These are phyloP conservation scores for Dinocampus coccinellae DNA, from an alignment of 2,888 invertebrate species.

Conservation along the genomic window DNA sequence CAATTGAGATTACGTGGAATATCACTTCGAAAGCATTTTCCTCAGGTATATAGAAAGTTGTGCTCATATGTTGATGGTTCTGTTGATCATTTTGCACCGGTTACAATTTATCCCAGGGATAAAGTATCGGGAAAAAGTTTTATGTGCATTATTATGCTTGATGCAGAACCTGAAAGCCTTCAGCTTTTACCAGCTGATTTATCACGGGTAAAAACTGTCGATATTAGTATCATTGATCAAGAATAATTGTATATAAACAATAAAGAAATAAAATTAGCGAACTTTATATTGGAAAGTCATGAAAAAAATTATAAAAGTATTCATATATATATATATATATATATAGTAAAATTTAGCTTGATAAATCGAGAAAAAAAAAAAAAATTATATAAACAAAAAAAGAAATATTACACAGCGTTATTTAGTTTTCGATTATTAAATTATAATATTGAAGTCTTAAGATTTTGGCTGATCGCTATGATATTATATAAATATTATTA, in stretches of 20 bases:
- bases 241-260: conserved; percentile 56
- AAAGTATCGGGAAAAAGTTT: conserved; percentile 85
- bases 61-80: conserved; percentile 85
- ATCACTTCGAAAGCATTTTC: conserved; percentile 85
- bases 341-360: neutral
- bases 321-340: conserved; percentile 3
- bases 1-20: conserved; percentile 87
- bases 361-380: neutral
- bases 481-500: neutral
- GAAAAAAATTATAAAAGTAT: neutral
- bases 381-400: no score
- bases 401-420: neutral
- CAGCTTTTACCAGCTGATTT: conserved; percentile 75
- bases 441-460: neutral
- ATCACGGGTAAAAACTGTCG: conserved; percentile 74
- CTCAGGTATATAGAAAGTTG: conserved; percentile 86
- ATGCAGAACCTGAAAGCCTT: conserved; percentile 77
- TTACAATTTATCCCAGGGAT: conserved; percentile 89
- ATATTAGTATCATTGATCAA: conserved; percentile 72
- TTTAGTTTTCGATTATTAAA: neutral
- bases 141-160: conserved; percentile 93
- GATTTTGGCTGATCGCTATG: neutral
- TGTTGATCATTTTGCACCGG: conserved; percentile 84
- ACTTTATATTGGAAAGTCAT: neutral
- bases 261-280: neutral